Base-by-base conservation (phyloP, 2,888 invertebrate species). In the Netelia melanura region DNA sequence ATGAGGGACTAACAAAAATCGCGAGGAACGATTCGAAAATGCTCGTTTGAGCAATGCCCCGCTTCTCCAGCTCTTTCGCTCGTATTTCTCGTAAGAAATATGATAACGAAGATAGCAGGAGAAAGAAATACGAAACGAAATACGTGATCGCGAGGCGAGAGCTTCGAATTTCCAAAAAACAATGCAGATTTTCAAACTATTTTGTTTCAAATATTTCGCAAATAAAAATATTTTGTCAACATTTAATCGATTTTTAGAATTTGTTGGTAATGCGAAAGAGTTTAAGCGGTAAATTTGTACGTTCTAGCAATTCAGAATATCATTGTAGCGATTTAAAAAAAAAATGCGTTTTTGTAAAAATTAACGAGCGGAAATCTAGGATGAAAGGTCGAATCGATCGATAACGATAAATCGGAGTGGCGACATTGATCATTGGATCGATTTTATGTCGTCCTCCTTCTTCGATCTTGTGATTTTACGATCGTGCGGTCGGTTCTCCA, bases 401-500 rank as follows among this genome's bases (percentile, higher is more conserved):
- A 43, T 43, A 30, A 30, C 65, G 74, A 74, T 10, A 68, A 68
- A 74, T 58, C 67, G 54, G 62, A 54, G 43, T 38, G 52, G 38
- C 10, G 52, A 65, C 11, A 61, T 70, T 71, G 65, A 71, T 58
- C 62, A 6, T 38, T 38, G 11, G 21, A 11, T 44, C 44, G 58
- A 30, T 77, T 38, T 44, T 62, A 54, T 58, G 38, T 30, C 25
- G 48, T 8, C 17, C 54, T 54, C 54, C 14, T 72, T 78, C 25
- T 44, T 62, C 43, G 56, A 76, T 58, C 44, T 61, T 23, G 54
- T 17, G 65, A 75, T 79, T 65, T 75, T 56, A 76, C 78, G 79
- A 74, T 74, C 70, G 62, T 52, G 56, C 70, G 38, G 70, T 58
- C 52, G 11, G 44, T 30, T 48, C 30, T 52, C 43, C 64, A 62